Percentiles rank a stretch among this genome's conserved stretches.
Evolutionary conservation across 1,140 invertebrate species (phyloP).

Genomic region (Drosophila suzukii): DNA sequence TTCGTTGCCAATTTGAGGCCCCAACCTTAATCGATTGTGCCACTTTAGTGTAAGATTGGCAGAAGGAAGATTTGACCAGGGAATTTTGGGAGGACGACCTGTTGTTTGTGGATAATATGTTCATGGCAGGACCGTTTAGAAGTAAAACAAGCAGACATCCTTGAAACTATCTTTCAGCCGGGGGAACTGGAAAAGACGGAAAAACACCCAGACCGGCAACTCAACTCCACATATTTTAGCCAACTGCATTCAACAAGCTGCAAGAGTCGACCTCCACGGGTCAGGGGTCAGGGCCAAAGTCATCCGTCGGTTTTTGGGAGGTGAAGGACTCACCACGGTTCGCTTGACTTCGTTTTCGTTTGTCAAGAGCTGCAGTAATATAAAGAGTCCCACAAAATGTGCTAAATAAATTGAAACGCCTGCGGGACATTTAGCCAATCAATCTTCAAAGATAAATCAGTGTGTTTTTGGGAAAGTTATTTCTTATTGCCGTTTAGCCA

Average conservation of each 20-base stretch:
- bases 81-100: no score
- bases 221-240: slow-evolving; percentile 2
- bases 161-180: not conserved
- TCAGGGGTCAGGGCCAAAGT: slow-evolving; percentile 62
- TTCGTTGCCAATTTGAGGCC: no score
- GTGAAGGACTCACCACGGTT: slow-evolving; percentile 13
- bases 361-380: slow-evolving; percentile 1
- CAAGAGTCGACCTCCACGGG: slow-evolving; percentile 54
- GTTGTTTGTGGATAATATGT: no score
- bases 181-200: not conserved
- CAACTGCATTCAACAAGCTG: slow-evolving; percentile 66
- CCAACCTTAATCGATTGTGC: no score
- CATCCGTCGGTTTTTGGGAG: slow-evolving; percentile 31
- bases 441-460: slow-evolving; percentile 7
- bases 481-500: not conserved
- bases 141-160: not conserved
- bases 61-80: no score
- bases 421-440: slow-evolving; percentile 6
- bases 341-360: slow-evolving; percentile 9
- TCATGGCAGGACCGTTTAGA: no score
- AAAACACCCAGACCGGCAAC: slow-evolving; percentile 1
- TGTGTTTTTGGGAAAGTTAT: not conserved
- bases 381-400: not conserved
- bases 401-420: slow-evolving; percentile 3
- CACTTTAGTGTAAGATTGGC: no score